Evolutionary conservation across 2,888 invertebrate species (phyloP).

Genomic region (Morpho deidamia): DNA sequence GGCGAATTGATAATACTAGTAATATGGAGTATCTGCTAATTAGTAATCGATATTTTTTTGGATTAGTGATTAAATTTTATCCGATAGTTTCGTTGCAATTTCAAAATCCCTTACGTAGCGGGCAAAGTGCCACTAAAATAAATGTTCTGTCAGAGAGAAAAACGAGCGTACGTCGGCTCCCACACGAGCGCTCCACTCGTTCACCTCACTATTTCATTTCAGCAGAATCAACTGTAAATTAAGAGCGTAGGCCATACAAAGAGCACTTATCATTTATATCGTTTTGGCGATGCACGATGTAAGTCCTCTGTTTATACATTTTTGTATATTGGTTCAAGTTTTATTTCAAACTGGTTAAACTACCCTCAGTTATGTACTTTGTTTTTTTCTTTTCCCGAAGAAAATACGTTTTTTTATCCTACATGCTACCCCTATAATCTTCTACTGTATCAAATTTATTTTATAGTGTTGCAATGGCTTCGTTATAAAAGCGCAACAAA

Average conservation of each 20-base stretch:
- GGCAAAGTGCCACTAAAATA: slow-evolving; percentile 70
- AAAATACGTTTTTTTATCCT: too few relatives aligned
- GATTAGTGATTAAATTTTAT: slow-evolving; percentile 41
- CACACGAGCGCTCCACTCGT: slow-evolving; percentile 34
- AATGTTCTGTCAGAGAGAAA: slow-evolving; percentile 75
- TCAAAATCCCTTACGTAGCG: slow-evolving; percentile 61
- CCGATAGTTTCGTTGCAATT: slow-evolving; percentile 60
- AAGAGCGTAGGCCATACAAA: slow-evolving; percentile 30
- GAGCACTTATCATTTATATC: slow-evolving; percentile 24
- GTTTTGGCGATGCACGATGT: slow-evolving; percentile 19
- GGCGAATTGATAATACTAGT: too few relatives aligned
- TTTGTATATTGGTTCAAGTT: neutral
- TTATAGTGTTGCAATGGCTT: too few relatives aligned
- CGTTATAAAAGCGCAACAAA: too few relatives aligned
- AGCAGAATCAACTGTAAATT: slow-evolving; percentile 45
- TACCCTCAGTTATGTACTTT: too few relatives aligned
- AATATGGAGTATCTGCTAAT: too few relatives aligned
- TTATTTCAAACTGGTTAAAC: too few relatives aligned
- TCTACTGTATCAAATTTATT: too few relatives aligned
- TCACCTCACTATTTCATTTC: slow-evolving; percentile 39
- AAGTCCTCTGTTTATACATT: slow-evolving; percentile 12
- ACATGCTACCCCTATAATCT: too few relatives aligned
- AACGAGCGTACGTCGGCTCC: slow-evolving; percentile 56
- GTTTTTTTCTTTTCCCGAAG: too few relatives aligned
- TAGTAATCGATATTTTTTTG: neutral